Base-by-base conservation (phyloP, 2,113 vertebrate genomes). In the Bos indicus region DNA sequence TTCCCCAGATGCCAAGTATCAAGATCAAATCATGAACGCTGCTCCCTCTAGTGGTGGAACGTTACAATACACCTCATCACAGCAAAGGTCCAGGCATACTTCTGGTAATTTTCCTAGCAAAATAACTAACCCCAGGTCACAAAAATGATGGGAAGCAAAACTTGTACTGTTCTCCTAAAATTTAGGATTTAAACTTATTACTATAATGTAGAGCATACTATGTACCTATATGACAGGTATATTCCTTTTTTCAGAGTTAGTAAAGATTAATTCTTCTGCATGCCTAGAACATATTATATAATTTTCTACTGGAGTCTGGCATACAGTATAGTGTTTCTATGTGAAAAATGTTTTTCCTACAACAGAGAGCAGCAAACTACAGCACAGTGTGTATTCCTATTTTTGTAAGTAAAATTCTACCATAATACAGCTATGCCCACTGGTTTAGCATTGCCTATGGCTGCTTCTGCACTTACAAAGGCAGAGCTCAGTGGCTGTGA, bases 181-280 rank as follows among this genome's bases (percentile, higher is more conserved):
- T 60, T 78, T 85, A 40, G 59, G 16, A 90, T 48, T 88, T 60
- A 77, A n/a, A 26, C 46, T 33, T 96, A 40, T 67, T 30, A 43
- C 59, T 57, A 51, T 23, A 46, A 91, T 36, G 5, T 51, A 60
- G 43, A 33, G 36, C 40, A 30, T 17, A 28, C 40, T 9, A 15
- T 2, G 14, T 2, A 74, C 15, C 19, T 25, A 4, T 52, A 28
- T 25, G 40, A 56, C 28, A 21, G 19, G 16, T 23, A 40, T 19
- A 7, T 40, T 36, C 5, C 46, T 83, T 94, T 87, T 43, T 33
- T 71, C 51, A 78, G 28, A 92, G 67, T 88, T 16, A 90, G 40
- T n/a, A 89, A 40, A 74, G 36, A 64, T 40, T 7, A 54, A 56
- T 54, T 84, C n/a, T 56, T 26, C 10, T 30, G 0, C 12, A 25